Conservation (phyloP, 1,140 invertebrate genomes). For the Drosophila kurseongensis region DNA sequence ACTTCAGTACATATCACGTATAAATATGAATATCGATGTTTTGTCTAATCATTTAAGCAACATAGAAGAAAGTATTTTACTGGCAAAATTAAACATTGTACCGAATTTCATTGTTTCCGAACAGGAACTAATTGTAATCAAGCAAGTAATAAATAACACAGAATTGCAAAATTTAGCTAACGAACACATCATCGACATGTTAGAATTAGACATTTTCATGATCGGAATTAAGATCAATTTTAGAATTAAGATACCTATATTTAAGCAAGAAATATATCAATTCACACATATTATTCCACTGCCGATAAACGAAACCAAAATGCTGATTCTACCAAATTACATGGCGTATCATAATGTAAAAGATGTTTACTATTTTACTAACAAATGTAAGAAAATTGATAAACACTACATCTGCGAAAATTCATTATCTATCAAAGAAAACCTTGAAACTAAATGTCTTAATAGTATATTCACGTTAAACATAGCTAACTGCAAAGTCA, state of each 20-base stretch:
- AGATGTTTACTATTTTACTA: not conserved
- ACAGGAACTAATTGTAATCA: no score
- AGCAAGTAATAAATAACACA: no score
- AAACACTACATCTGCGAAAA: constrained; percentile 1
- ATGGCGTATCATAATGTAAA: constrained; percentile 2
- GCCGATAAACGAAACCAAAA: not conserved
- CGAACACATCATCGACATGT: not conserved
- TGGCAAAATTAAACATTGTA: no score
- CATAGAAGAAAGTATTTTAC: no score
- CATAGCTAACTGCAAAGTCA: no score
- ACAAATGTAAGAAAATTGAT: not conserved
- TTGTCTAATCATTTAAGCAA: no score
- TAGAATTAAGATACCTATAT: not conserved
- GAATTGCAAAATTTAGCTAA: no score
- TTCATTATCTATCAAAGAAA: not conserved
- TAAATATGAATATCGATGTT: no score
- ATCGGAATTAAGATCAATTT: not conserved
- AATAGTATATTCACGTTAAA: no score
- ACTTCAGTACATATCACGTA: no score
- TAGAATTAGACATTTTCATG: not conserved
- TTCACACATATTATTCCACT: not conserved
- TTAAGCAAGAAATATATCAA: not conserved
- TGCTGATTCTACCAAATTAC: not conserved
- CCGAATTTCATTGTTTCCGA: no score
- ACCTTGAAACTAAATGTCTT: not conserved